These are phyloP conservation scores for Dicyrtoma fusca DNA, from an alignment of 2,888 invertebrate genomes.

Conservation along the genomic window DNA sequence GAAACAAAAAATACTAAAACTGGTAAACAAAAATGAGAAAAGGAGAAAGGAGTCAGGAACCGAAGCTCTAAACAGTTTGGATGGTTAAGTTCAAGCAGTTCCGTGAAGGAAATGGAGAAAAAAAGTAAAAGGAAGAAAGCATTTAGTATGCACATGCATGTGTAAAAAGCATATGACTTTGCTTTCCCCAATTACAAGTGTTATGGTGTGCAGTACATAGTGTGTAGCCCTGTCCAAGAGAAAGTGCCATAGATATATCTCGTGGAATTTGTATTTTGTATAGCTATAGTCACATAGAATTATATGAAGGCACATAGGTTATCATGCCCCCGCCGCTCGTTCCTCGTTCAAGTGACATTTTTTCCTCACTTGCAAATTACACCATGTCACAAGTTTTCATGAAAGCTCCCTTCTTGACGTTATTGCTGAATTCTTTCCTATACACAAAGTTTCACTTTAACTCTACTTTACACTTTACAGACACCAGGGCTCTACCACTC, in stretches of 20 bases:
- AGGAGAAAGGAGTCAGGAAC: not conserved
- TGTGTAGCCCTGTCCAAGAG: too few relatives aligned
- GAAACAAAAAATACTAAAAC: not conserved
- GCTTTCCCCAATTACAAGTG: too few relatives aligned
- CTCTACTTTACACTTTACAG: not conserved
- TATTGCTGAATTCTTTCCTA: conserved; percentile 39
- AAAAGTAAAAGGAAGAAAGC: conserved; percentile 9
- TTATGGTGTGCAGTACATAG: too few relatives aligned
- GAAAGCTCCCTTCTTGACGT: conserved; percentile 38
- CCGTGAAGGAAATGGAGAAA: conserved; percentile 14
- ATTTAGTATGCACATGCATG: conserved; percentile 1
- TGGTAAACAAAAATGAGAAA: not conserved
- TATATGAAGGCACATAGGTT: conserved; percentile 18
- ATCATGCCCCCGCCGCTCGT: conserved; percentile 33
- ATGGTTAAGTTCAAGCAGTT: not conserved
- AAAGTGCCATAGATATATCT: too few relatives aligned
- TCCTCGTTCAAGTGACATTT: conserved; percentile 39
- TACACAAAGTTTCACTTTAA: not conserved
- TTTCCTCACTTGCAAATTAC: conserved; percentile 41
- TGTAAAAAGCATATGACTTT: too few relatives aligned
- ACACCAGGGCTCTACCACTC: conserved; percentile 5
- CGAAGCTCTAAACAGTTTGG: too few relatives aligned
- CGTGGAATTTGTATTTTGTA: too few relatives aligned
- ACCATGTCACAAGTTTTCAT: conserved; percentile 40
- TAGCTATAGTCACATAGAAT: too few relatives aligned